Evolutionary conservation across 1,140 invertebrate genomes (phyloP).

Genomic region (Drosophila guanche): DNA sequence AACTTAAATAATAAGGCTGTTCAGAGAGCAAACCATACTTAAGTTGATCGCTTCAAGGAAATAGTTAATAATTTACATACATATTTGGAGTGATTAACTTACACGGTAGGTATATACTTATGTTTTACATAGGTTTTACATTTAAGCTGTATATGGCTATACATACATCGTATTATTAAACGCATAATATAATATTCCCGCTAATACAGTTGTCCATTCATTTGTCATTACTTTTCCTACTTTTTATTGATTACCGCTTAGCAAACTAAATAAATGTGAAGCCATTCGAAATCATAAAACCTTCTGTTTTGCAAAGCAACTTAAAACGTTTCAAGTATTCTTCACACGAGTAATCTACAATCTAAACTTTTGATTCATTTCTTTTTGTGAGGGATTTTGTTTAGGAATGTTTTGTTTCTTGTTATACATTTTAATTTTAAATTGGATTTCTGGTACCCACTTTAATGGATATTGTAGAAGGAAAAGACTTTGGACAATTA

Average conservation of each 20-base stretch:
- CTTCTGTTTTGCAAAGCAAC: slow-evolving; percentile 46
- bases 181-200: slow-evolving; percentile 45
- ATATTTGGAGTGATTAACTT: slow-evolving; percentile 79
- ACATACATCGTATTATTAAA: slow-evolving; percentile 59
- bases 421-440: slow-evolving; percentile 30
- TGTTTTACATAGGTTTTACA: slow-evolving; percentile 78
- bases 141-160: slow-evolving; percentile 61
- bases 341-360: slow-evolving; percentile 34
- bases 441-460: slow-evolving; percentile 13
- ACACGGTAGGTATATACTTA: slow-evolving; percentile 65
- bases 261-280: slow-evolving; percentile 51
- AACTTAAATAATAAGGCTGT: slow-evolving; percentile 4
- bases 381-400: slow-evolving; percentile 53
- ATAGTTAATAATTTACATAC: slow-evolving; percentile 71
- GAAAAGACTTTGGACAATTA: slow-evolving; percentile 65
- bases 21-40: slow-evolving; percentile 56
- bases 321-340: slow-evolving; percentile 35
- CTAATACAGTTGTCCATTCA: slow-evolving; percentile 57
- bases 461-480: slow-evolving; percentile 40
- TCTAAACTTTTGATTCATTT: slow-evolving; percentile 71
- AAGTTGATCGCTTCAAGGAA: slow-evolving; percentile 23
- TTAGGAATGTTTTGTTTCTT: slow-evolving; percentile 65
- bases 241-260: slow-evolving; percentile 44
- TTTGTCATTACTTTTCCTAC: slow-evolving; percentile 59
- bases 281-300: slow-evolving; percentile 32